A percentile compares a stretch with the other conserved stretches of the same genome.
Evolutionary conservation across 1,140 invertebrate species (phyloP).

Genomic region (Pseudomyrmex gracilis): DNA sequence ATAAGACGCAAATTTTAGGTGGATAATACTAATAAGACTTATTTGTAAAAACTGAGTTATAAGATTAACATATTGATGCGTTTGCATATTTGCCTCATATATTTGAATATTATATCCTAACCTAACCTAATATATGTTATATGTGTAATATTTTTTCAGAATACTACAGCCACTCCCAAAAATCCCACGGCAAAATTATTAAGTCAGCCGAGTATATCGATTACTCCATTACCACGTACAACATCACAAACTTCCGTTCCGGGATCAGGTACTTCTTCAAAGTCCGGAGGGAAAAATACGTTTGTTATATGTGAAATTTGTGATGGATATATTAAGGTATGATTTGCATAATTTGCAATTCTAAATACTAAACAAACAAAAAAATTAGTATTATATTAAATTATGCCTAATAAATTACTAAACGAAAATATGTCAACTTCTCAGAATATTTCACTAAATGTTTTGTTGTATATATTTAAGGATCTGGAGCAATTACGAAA

Average conservation of each 20-base stretch:
- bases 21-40: constrained; percentile 34
- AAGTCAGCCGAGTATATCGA: constrained; percentile 95
- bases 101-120: too few relatives aligned
- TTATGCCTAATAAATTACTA: too few relatives aligned
- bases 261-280: constrained; percentile 83
- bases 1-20: constrained; percentile 31
- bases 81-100: not conserved
- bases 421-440: not conserved
- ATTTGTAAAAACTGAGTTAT: constrained; percentile 33
- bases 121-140: too few relatives aligned
- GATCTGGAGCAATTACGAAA: constrained; percentile 96
- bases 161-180: constrained; percentile 85
- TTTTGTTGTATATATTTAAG: constrained; percentile 77
- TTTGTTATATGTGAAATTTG: constrained; percentile 98
- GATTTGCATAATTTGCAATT: not conserved
- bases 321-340: constrained; percentile 96
- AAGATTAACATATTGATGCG: not conserved
- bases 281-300: constrained; percentile 89
- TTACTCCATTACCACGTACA: constrained; percentile 93
- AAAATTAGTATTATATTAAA: too few relatives aligned
- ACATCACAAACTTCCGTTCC: constrained; percentile 83
- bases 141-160: constrained; percentile 81
- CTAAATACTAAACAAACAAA: not conserved
- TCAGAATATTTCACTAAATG: constrained; percentile 28
- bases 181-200: constrained; percentile 86